These are phyloP conservation scores for Pseudococcus longispinus DNA, from an alignment of 2,888 invertebrate genomes.

Conservation along the genomic window DNA sequence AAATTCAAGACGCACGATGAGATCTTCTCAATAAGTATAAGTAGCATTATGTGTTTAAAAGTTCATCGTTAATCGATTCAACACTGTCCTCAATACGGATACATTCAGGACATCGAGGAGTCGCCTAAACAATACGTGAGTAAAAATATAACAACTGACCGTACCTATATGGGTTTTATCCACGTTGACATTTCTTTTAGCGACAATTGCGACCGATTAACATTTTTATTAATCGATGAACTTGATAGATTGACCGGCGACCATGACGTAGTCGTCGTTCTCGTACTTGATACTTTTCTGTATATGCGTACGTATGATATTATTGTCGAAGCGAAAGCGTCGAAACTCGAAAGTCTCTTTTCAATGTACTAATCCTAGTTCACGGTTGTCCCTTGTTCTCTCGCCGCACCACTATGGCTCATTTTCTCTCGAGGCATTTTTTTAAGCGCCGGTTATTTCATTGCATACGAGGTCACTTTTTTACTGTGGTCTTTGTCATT, in stretches of 20 bases:
- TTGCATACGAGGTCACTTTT: neutral
- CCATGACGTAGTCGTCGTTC: neutral
- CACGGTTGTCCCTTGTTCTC: neutral
- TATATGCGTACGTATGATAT: neutral
- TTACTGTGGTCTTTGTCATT: neutral
- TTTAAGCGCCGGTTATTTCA: neutral
- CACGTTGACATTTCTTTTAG: constrained; percentile 30
- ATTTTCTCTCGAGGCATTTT: neutral
- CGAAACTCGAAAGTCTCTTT: constrained; percentile 25
- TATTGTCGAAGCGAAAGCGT: constrained; percentile 42
- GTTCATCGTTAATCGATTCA: constrained; percentile 42
- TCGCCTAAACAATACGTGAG: constrained; percentile 34
- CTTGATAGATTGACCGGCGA: constrained; percentile 26
- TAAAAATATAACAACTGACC: constrained; percentile 7
- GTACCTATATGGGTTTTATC: constrained; percentile 12
- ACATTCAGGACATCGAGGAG: constrained; percentile 25
- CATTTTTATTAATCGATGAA: constrained; percentile 37
- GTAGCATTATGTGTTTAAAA: neutral
- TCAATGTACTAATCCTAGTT: neutral
- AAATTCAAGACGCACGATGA: neutral
- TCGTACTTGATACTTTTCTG: neutral
- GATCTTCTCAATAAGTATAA: neutral
- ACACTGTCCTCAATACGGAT: constrained; percentile 11
- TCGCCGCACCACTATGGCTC: neutral
- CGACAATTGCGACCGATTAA: constrained; percentile 40